A percentile compares a stretch with the other conserved stretches of the same genome.
These are phyloP conservation scores for Calliphora vicina DNA, from an alignment of 1,140 invertebrate genomes.

Conservation along the genomic window DNA sequence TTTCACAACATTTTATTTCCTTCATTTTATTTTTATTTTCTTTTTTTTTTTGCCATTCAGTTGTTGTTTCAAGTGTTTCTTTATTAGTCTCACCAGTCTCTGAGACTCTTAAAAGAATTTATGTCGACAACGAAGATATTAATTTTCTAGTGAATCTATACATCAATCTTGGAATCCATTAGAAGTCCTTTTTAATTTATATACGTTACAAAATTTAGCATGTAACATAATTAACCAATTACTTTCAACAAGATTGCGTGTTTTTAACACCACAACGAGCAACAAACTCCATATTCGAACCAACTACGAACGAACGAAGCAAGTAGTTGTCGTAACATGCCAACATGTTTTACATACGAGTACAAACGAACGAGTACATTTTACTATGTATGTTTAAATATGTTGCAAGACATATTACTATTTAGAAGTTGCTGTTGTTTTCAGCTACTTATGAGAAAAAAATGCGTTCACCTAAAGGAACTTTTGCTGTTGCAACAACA, in stretches of 20 bases:
- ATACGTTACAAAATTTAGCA: conserved; percentile 14
- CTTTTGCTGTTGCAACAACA: conserved; percentile 39
- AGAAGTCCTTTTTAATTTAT: conserved; percentile 17
- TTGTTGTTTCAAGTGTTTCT: neutral
- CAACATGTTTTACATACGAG: neutral
- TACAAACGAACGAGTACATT: neutral
- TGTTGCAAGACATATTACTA: neutral
- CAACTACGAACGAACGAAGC: no score
- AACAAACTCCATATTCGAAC: no score
- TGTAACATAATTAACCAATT: conserved; percentile 33
- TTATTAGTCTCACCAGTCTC: neutral
- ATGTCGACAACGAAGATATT: conserved; percentile 2
- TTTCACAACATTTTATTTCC: neutral
- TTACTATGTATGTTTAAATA: no score
- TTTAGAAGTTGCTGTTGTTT: neutral
- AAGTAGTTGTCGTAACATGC: neutral
- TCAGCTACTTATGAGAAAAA: conserved; percentile 16
- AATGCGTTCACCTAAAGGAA: conserved; percentile 23
- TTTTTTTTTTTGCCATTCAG: neutral
- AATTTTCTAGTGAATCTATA: neutral
- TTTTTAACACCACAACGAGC: conserved; percentile 14
- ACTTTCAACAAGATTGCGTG: conserved; percentile 30
- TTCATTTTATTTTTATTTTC: neutral
- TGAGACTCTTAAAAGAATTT: neutral
- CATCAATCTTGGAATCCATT: conserved; percentile 13